Base-by-base conservation (phyloP, 2,888 invertebrate genomes). In the Choreutis nemorana region DNA sequence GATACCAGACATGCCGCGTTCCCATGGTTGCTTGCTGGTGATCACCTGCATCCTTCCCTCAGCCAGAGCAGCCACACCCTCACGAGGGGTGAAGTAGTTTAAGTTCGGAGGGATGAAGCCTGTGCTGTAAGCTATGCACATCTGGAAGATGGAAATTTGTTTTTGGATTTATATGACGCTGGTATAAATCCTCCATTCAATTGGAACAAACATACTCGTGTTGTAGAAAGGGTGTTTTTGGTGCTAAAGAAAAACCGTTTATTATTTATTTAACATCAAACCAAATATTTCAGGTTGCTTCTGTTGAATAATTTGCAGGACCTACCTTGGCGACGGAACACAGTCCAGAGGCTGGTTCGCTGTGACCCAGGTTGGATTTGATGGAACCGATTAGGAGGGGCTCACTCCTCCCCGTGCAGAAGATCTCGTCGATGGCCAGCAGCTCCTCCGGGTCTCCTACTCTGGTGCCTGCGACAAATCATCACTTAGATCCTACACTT, bases 391-490 rank as follows among this genome's bases (percentile, higher is more conserved):
- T 89, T 27, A 84, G 67, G 0, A 96, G 81, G 0, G 96, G 89
- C 0, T 83, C 86, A 0, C 81, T 84, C n/a, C 94, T 82, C 12
- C 84, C 85, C 3, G 83, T 81, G 50, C 90, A 90, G 56, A 94
- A 86, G 16, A 91, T 83, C 42, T 87, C 87, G 27, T 91, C 89
- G 28, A 97, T 85, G 0, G 93, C 90, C 41, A 86, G 80, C 31
- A 94, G 78, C 66, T 97, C 97, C 57, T 95, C 94, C 0, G 96
- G 95, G 68, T 97, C 97, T 10, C 97, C 95, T 2, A 91, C 89
- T 37, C 75, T 80, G 0, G 90, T 91, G 36, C 87, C 87, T 65
- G 66, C n/a, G n/a, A n/a, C n/a, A n/a, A n/a, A n/a, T n/a, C n/a
- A n/a, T n/a, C n/a, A n/a, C n/a, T n/a, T n/a, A n/a, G n/a, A n/a